A percentile compares a stretch with the other conserved stretches of the same genome.
phyloP scores from a whole-genome alignment of 2,888 invertebrate genomes.

The Lymantria monacha region DNA sequence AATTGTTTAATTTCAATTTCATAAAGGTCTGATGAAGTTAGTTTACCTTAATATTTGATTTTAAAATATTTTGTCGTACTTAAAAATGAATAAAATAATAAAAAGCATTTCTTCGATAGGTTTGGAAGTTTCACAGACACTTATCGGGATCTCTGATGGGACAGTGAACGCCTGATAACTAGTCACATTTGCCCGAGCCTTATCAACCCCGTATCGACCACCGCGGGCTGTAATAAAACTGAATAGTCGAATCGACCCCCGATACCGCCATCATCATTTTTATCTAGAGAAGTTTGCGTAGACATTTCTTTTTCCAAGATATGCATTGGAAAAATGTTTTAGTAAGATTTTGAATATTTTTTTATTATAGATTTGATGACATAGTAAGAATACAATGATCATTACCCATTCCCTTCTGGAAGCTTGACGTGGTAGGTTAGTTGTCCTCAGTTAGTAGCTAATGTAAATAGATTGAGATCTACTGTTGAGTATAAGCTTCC shows the following conservation, averaged over 20 bases:
- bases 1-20: too few relatives aligned
- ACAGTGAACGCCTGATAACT: conserved; percentile 33
- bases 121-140: conserved; percentile 22
- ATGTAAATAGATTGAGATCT: too few relatives aligned
- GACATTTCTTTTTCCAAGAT: conserved; percentile 14
- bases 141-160: conserved; percentile 27
- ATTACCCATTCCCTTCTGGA: too few relatives aligned
- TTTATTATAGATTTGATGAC: not conserved
- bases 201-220: conserved; percentile 39
- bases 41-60: too few relatives aligned
- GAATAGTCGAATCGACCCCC: conserved; percentile 40
- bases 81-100: too few relatives aligned
- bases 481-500: too few relatives aligned
- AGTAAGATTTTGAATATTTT: not conserved
- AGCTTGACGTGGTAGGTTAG: too few relatives aligned
- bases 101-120: too few relatives aligned
- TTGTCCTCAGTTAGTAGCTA: too few relatives aligned
- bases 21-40: too few relatives aligned
- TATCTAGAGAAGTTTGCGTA: conserved; percentile 43
- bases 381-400: too few relatives aligned
- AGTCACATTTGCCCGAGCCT: conserved; percentile 34
- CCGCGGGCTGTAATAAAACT: conserved; percentile 57
- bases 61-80: too few relatives aligned
- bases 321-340: conserved; percentile 1
- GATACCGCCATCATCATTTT: conserved; percentile 51